These are phyloP conservation scores for Saccopteryx leptura DNA, from an alignment of 2,113 vertebrate genomes.

Conservation along the genomic window DNA sequence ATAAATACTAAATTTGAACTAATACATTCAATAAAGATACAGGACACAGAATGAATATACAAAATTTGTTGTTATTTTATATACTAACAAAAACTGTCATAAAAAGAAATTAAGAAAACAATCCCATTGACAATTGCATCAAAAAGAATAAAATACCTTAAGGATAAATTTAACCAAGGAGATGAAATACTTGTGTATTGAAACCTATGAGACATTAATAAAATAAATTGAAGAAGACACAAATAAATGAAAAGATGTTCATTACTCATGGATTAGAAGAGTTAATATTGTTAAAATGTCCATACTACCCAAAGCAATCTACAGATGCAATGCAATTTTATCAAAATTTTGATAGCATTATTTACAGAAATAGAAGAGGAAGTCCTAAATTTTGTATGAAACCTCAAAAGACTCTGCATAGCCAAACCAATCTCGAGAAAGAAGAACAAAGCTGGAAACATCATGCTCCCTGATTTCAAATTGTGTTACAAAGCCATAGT, in stretches of 20 bases:
- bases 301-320: not conserved
- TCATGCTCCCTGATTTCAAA: not conserved
- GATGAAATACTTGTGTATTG: not conserved
- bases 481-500: not conserved
- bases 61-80: not conserved
- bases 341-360: not conserved
- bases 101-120: not conserved
- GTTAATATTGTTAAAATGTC: not conserved
- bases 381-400: not conserved
- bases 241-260: not conserved
- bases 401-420: not conserved
- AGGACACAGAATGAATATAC: not conserved
- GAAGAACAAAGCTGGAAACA: not conserved
- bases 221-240: not conserved
- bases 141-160: not conserved
- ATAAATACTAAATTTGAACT: not conserved
- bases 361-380: not conserved
- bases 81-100: not conserved
- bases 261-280: not conserved
- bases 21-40: not conserved
- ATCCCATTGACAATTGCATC: not conserved
- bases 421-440: not conserved
- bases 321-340: not conserved
- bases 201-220: not conserved
- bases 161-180: not conserved